Base-by-base conservation (phyloP, 2,113 vertebrate species). In the Rhinolophus ferrumequinum region DNA sequence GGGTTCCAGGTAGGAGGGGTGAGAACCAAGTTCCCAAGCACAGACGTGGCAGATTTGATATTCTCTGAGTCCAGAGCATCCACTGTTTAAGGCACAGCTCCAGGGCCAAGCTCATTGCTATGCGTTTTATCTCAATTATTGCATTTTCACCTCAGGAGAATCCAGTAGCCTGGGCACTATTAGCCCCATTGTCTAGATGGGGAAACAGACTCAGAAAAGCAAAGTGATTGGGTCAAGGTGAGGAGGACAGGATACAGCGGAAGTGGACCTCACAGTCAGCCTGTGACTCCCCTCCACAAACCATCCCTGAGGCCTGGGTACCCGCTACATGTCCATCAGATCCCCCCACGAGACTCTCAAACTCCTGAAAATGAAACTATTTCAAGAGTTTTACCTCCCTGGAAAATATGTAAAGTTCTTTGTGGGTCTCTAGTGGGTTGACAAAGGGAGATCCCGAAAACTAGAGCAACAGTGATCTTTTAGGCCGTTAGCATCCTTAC, bases 301-400 rank as follows among this genome's bases (percentile, higher is more conserved):
- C 30, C 33, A 3, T 3, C 5, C 58, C 28, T 18, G 41, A 67
- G 33, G 11, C 12, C 0, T 1, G 26, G 16, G 2, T 4, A 14
- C 0, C 0, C 6, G 0, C 1, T 14, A 18, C 24, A 11, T 9
- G 41, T 44, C 50, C 75, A 56, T 18, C 4, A 12, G 6, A 8
- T 18, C 30, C 6, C 21, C 18, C 30, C 3, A 33, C 8, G 21
- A 28, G 56, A 50, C n/a, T 12, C 33, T 70, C 79, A 35, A 0
- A 1, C 19, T 73, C 60, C 44, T 73, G 35, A 80, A 54, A 26
- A 41, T 24, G 9, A 92, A 93, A 33, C 9, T 1, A 9, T 73
- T 69, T 70, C 41, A 5, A 35, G 56, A 73, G 4, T 86, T 82
- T 41, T 8, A 35, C 1, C 4, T 8, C 35, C 35, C 26, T 73